These are phyloP conservation scores for Gymnorhina tibicen DNA, from an alignment of 2,113 vertebrate genomes.

Conservation along the genomic window DNA sequence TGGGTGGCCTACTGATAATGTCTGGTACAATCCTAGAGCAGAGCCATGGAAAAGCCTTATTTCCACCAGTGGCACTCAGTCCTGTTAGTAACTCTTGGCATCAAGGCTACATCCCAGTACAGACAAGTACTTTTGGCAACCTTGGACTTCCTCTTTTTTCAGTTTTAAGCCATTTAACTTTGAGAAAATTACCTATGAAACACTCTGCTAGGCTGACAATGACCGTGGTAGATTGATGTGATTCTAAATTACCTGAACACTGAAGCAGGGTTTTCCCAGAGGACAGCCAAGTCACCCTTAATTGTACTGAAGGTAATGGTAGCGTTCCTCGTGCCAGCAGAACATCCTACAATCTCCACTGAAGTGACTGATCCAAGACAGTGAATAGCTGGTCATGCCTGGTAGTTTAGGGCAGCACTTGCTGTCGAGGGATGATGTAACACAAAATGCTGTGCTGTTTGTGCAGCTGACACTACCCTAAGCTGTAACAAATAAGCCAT, in stretches of 20 bases:
- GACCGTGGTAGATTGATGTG: background rate
- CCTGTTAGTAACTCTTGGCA: background rate
- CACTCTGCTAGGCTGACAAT: background rate
- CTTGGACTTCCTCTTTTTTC: background rate
- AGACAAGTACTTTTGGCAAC: background rate
- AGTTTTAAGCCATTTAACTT: background rate
- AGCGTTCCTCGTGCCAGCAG: background rate
- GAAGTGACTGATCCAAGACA: background rate
- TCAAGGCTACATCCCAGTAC: background rate
- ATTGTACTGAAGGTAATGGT: background rate
- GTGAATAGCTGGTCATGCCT: background rate
- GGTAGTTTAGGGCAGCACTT: background rate
- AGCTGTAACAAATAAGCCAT: background rate
- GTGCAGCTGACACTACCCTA: background rate
- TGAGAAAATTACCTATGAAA: background rate
- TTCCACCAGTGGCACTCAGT: background rate
- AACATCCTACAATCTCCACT: background rate
- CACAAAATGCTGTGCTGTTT: background rate
- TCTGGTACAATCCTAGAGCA: background rate
- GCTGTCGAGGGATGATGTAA: background rate
- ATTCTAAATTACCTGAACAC: background rate
- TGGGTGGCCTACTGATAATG: background rate
- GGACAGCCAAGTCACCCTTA: background rate
- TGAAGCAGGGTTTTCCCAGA: background rate
- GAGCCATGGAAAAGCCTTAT: background rate